A percentile compares a stretch with the other conserved stretches of the same genome.
These are phyloP conservation scores for Eremophila alpestris DNA, from an alignment of 2,797 vertebrate genomes.

Conservation along the genomic window DNA sequence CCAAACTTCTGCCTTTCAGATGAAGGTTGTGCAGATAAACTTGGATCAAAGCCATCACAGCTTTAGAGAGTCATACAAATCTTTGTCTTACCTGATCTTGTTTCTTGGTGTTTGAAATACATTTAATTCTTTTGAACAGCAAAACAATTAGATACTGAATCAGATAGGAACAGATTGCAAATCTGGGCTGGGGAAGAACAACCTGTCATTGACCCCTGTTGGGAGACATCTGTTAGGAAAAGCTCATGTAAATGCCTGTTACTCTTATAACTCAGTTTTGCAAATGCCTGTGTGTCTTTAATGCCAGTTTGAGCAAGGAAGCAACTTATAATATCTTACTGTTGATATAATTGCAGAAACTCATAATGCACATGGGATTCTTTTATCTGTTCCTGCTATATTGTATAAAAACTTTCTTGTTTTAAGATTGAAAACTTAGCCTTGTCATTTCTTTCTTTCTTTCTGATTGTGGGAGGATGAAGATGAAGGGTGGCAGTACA, in stretches of 20 bases:
- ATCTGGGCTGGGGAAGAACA: constrained; percentile 11
- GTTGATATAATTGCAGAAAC: background rate
- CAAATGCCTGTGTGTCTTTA: background rate
- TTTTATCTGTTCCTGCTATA: background rate
- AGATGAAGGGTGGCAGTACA: constrained; percentile 50
- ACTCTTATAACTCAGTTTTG: background rate
- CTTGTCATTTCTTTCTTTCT: constrained; percentile 29
- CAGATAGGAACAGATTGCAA: constrained; percentile 36
- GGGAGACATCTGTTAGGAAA: constrained; percentile 56
- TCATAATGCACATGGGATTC: background rate
- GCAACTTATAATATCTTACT: background rate
- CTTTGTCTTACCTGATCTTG: background rate
- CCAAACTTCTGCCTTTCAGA: background rate
- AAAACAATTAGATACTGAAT: background rate
- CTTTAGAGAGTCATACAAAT: background rate
- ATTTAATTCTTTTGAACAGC: constrained; percentile 20
- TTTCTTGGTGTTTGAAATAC: constrained; percentile 16
- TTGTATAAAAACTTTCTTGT: background rate
- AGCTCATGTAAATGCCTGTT: background rate
- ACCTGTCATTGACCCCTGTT: constrained; percentile 38
- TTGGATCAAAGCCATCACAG: background rate
- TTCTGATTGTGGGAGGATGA: constrained; percentile 24
- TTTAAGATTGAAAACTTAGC: constrained; percentile 18
- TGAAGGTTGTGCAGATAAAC: background rate
- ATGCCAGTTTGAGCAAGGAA: background rate